phyloP scores from a whole-genome alignment of 1,140 invertebrate species.

The Drosophila ambigua region DNA sequence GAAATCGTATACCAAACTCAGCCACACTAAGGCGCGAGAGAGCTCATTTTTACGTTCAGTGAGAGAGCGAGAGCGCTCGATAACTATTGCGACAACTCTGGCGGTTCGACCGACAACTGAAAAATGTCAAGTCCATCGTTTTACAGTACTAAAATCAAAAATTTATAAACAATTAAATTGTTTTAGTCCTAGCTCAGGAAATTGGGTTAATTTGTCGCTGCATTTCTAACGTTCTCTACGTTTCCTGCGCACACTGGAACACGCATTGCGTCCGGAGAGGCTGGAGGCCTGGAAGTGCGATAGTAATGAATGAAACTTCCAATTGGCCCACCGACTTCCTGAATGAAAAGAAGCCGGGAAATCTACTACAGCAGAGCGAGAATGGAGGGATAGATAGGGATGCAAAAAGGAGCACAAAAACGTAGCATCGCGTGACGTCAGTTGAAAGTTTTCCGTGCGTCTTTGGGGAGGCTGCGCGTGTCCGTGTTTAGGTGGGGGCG shows the following conservation, averaged over 20 bases:
- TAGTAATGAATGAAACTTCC: conserved; percentile 44
- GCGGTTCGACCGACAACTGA: too few species aligned
- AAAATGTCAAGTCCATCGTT: too few species aligned
- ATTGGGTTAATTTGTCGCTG: background rate
- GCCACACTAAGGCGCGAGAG: too few species aligned
- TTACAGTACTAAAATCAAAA: too few species aligned
- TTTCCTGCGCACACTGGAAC: conserved; percentile 39
- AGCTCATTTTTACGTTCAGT: too few species aligned
- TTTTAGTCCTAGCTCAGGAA: too few species aligned
- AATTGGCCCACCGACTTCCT: conserved; percentile 12
- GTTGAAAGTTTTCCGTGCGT: conserved; percentile 3
- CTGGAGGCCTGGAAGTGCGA: conserved; percentile 22
- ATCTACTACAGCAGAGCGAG: conserved; percentile 19
- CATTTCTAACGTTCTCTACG: conserved; percentile 22
- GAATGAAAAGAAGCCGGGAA: conserved; percentile 49
- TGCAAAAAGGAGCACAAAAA: background rate
- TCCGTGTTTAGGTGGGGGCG: conserved; percentile 3
- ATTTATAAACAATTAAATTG: too few species aligned
- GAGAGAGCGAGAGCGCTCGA: too few species aligned
- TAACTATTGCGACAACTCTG: too few species aligned
- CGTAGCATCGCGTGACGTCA: conserved; percentile 30
- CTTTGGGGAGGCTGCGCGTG: background rate
- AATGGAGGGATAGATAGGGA: background rate
- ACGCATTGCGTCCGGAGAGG: conserved; percentile 16
- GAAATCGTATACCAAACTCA: too few species aligned